Evolutionary conservation across 2,888 invertebrate species (phyloP).

Genomic region (Protodeltote pygarga): DNA sequence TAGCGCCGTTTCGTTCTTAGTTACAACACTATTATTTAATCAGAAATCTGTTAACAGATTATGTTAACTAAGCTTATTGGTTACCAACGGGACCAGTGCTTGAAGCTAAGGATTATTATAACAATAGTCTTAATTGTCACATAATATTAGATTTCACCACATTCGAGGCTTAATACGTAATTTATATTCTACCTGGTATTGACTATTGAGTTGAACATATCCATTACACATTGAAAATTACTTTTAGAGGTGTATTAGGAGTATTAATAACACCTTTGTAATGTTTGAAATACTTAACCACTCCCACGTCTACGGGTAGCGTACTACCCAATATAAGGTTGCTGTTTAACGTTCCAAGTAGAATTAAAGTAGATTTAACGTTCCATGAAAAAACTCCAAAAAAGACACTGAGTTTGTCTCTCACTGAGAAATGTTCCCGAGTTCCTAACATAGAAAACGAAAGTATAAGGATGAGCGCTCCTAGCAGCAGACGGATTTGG

Average conservation of each 20-base stretch:
- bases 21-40: constrained; percentile 24
- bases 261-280: constrained; percentile 29
- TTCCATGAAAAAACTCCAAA: too few species aligned
- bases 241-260: constrained; percentile 26
- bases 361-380: too few species aligned
- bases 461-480: constrained; percentile 54
- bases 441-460: constrained; percentile 51
- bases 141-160: constrained; percentile 4
- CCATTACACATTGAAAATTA: constrained; percentile 30
- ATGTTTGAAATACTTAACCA: constrained; percentile 15
- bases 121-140: constrained; percentile 12
- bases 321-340: too few species aligned
- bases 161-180: background rate
- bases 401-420: too few species aligned
- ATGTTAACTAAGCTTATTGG: constrained; percentile 29
- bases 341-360: too few species aligned
- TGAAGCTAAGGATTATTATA: constrained; percentile 22
- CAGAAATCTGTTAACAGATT: constrained; percentile 15
- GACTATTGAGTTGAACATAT: constrained; percentile 1
- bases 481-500: constrained; percentile 61
- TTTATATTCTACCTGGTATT: constrained; percentile 1
- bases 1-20: constrained; percentile 7
- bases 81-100: constrained; percentile 23
- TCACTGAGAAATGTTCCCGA: constrained; percentile 25
- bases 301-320: too few species aligned